These are phyloP conservation scores for Sebastes fasciatus DNA, from an alignment of 2,113 vertebrate genomes.

Conservation along the genomic window DNA sequence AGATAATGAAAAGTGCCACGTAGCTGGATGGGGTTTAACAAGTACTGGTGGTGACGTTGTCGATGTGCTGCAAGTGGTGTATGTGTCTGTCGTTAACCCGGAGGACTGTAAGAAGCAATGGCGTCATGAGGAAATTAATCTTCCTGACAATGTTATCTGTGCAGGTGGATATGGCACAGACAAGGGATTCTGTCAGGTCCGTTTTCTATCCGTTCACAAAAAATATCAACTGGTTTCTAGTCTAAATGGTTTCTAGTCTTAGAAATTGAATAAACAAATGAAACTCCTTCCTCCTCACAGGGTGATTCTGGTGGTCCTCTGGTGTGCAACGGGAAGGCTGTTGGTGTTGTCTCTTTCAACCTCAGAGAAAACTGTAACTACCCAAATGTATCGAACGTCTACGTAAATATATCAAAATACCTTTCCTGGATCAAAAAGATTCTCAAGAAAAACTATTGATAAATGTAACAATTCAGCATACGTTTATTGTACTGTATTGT, in stretches of 20 bases:
- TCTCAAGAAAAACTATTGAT: slow-evolving; percentile 33
- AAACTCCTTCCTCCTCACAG: slow-evolving; percentile 62
- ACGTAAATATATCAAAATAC: slow-evolving; percentile 70
- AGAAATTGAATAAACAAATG: not conserved
- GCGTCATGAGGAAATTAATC: rapidly evolving
- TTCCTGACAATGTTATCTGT: slow-evolving; percentile 67
- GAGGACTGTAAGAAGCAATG: slow-evolving; percentile 43
- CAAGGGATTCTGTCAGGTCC: slow-evolving; percentile 75
- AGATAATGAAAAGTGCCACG: slow-evolving; percentile 43
- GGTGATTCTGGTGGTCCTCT: slow-evolving; percentile 90
- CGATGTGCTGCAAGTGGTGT: slow-evolving; percentile 20
- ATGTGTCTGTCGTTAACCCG: slow-evolving; percentile 48
- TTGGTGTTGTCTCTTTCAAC: slow-evolving; percentile 88
- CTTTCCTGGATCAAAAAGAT: slow-evolving; percentile 66
- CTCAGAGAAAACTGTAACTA: rapidly evolving
- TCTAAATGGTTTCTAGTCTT: not conserved
- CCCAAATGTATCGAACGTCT: slow-evolving; percentile 71
- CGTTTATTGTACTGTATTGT: not conserved
- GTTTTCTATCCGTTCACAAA: slow-evolving; percentile 45
- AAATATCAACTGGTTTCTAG: not conserved
- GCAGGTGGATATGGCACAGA: slow-evolving; percentile 61
- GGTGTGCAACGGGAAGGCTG: slow-evolving; percentile 78
- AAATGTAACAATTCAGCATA: not conserved
- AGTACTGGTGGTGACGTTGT: rapidly evolving
- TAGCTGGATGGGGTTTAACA: slow-evolving; percentile 79